These are phyloP conservation scores for Alloscopus bannaensis DNA, from an alignment of 2,888 invertebrate genomes.

Conservation along the genomic window DNA sequence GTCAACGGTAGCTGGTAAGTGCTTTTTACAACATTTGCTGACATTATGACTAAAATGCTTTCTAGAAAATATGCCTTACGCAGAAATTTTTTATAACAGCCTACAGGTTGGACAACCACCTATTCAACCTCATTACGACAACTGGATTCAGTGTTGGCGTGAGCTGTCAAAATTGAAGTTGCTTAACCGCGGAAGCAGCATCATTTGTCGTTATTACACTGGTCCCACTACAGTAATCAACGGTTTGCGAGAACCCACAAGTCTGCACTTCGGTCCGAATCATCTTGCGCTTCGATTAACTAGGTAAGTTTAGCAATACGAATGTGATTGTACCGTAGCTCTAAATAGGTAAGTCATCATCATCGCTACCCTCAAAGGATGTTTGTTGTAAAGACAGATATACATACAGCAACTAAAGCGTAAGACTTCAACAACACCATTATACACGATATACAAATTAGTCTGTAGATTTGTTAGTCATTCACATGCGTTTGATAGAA, in stretches of 20 bases:
- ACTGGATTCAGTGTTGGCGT: constrained; percentile 90
- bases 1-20: constrained; percentile 85
- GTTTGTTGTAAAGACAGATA: too few relatives aligned
- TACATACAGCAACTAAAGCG: too few relatives aligned
- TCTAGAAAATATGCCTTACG: too few relatives aligned
- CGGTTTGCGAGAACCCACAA: constrained; percentile 47
- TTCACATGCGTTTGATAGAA: neutral
- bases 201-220: constrained; percentile 85
- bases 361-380: too few relatives aligned
- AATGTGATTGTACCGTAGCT: too few relatives aligned
- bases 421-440: too few relatives aligned
- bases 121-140: constrained; percentile 85
- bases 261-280: constrained; percentile 64
- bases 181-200: constrained; percentile 89
- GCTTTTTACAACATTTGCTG: constrained; percentile 24
- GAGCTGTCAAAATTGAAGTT: constrained; percentile 85
- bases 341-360: too few relatives aligned
- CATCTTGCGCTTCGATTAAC: constrained; percentile 16
- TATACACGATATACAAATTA: neutral
- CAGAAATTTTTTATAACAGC: constrained; percentile 76
- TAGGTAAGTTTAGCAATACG: constrained; percentile 19
- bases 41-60: too few relatives aligned
- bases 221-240: constrained; percentile 75
- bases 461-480: neutral
- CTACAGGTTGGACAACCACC: constrained; percentile 89